A percentile compares a stretch with the other conserved stretches of the same genome.
Evolutionary conservation across 2,113 vertebrate species (phyloP).

Genomic region (Cricetomys ansorgei): DNA sequence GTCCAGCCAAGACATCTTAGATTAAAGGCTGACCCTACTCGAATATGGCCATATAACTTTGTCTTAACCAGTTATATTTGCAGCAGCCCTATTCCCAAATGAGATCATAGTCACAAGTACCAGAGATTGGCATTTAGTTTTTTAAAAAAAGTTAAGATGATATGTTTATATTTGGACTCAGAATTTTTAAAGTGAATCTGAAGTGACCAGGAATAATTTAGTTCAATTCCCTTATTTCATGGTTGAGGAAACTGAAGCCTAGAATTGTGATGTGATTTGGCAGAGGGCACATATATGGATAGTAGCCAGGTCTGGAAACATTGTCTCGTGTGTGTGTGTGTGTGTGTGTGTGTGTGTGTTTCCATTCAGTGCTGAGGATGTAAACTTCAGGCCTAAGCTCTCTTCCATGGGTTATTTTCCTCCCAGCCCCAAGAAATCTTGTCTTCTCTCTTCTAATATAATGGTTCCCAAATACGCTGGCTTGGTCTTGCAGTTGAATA

Average conservation of each 20-base stretch:
- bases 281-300: neutral
- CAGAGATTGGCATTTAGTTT: neutral
- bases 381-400: neutral
- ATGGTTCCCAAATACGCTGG: neutral
- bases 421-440: neutral
- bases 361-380: neutral
- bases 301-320: neutral
- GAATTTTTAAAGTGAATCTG: neutral
- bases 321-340: neutral
- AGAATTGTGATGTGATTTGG: neutral
- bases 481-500: neutral
- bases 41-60: neutral
- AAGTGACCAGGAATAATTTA: constrained; percentile 35
- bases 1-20: neutral
- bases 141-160: neutral
- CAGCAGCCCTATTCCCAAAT: neutral
- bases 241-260: neutral
- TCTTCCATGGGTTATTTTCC: neutral
- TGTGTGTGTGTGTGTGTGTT: neutral
- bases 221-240: constrained; percentile 34
- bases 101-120: neutral
- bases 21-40: neutral
- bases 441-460: neutral
- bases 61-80: neutral
- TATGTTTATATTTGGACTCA: constrained; percentile 31